A percentile compares a stretch with the other conserved stretches of the same genome.
These are phyloP conservation scores for Rhineura floridana DNA, from an alignment of 2,113 vertebrate genomes.

Conservation along the genomic window DNA sequence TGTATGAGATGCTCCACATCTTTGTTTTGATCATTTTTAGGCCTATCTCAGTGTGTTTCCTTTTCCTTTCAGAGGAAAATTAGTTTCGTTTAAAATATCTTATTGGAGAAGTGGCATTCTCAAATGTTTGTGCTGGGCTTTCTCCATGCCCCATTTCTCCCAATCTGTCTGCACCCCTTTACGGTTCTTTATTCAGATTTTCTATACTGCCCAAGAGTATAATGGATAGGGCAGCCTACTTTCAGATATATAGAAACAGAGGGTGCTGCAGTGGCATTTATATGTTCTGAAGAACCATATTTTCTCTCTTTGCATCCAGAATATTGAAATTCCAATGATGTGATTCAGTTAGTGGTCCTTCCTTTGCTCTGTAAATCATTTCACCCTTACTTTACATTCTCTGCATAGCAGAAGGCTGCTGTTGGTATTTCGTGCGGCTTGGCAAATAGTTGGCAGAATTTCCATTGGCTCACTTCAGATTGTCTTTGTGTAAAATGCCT, in stretches of 20 bases:
- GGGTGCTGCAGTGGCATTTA: neutral
- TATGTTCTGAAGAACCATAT: neutral
- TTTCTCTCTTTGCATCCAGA: neutral
- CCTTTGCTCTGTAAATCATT: neutral
- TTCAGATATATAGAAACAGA: neutral
- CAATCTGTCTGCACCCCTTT: neutral
- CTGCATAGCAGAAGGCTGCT: neutral
- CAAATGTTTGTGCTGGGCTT: neutral
- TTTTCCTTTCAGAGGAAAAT: neutral
- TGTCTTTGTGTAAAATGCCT: neutral
- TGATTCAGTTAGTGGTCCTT: neutral
- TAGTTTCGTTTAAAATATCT: neutral
- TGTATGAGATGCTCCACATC: too few species aligned
- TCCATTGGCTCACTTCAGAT: too few species aligned
- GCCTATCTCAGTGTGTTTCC: too few species aligned
- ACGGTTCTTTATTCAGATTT: neutral
- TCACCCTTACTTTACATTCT: neutral
- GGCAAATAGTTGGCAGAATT: neutral
- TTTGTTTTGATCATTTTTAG: too few species aligned
- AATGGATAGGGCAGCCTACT: neutral
- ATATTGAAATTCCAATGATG: neutral
- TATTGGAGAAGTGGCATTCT: neutral
- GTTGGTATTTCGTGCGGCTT: neutral
- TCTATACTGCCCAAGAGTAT: neutral
- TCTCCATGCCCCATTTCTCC: neutral